A percentile compares a stretch with the other conserved stretches of the same genome.
These are phyloP conservation scores for Cottus gobio DNA, from an alignment of 2,113 vertebrate genomes.

Conservation along the genomic window DNA sequence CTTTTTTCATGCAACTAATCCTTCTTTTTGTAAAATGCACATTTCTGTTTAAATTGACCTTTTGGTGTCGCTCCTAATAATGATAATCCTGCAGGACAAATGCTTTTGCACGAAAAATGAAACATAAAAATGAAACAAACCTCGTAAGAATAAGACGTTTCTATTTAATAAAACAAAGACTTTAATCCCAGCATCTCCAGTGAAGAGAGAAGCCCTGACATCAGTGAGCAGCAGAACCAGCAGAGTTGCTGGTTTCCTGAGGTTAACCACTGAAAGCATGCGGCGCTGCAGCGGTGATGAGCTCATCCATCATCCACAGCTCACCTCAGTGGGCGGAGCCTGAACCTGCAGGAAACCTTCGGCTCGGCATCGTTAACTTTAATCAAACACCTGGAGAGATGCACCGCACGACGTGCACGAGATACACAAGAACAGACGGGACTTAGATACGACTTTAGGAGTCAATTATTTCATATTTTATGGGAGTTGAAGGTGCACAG, in stretches of 20 bases:
- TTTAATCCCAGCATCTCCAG: too few relatives aligned
- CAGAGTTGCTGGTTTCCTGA: not conserved
- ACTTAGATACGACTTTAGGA: too few relatives aligned
- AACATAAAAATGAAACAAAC: too few relatives aligned
- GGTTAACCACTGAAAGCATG: not conserved
- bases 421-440: not conserved
- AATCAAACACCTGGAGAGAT: not conserved
- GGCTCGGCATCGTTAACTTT: not conserved
- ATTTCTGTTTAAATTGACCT: not conserved
- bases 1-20: not conserved
- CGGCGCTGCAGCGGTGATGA: not conserved
- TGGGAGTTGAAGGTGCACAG: too few relatives aligned
- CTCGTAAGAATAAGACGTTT: not conserved
- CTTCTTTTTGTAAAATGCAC: not conserved
- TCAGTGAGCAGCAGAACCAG: slow-evolving; percentile 6
- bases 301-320: slow-evolving; percentile 31
- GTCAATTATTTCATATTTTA: too few relatives aligned
- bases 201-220: not conserved
- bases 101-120: too few relatives aligned
- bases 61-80: not conserved
- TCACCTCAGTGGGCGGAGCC: not conserved
- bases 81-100: not conserved
- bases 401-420: not conserved
- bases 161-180: not conserved
- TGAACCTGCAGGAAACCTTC: not conserved